phyloP scores from a whole-genome alignment of 1,140 invertebrate species.

The Chironomus striatipennis region DNA sequence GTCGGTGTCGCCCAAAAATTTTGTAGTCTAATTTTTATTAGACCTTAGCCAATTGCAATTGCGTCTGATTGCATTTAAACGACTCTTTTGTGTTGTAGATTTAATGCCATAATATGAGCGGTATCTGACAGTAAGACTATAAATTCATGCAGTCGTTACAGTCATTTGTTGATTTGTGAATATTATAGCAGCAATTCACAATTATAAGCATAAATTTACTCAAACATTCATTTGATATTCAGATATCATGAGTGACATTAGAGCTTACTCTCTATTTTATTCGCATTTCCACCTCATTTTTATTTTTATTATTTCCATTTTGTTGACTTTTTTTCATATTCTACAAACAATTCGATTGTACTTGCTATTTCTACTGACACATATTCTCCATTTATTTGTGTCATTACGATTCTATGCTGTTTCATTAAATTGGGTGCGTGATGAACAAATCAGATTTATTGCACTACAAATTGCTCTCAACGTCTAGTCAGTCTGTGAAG shows the following conservation, averaged over 20 bases:
- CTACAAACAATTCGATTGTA: too few species aligned
- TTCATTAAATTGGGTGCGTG: too few species aligned
- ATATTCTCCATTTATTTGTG: not conserved
- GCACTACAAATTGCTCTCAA: too few species aligned
- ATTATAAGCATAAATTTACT: conserved; percentile 8
- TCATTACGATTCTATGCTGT: too few species aligned
- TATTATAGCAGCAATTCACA: not conserved
- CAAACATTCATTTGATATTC: not conserved
- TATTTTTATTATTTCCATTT: too few species aligned
- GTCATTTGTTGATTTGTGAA: not conserved
- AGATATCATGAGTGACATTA: not conserved
- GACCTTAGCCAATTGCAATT: not conserved
- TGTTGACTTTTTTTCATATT: too few species aligned
- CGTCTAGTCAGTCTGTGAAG: too few species aligned
- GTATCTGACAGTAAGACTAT: too few species aligned
- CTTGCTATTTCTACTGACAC: not conserved
- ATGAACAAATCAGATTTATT: too few species aligned
- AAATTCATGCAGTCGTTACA: not conserved
- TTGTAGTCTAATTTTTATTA: not conserved
- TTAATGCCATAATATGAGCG: too few species aligned
- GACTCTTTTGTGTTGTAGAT: not conserved
- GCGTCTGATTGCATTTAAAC: conserved; percentile 6
- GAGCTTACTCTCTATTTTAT: not conserved
- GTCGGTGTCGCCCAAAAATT: too few species aligned
- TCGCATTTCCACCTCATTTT: not conserved